A percentile compares a stretch with the other conserved stretches of the same genome.
These are phyloP conservation scores for Burhinus oedicnemus DNA, from an alignment of 2,113 vertebrate genomes.

Conservation along the genomic window DNA sequence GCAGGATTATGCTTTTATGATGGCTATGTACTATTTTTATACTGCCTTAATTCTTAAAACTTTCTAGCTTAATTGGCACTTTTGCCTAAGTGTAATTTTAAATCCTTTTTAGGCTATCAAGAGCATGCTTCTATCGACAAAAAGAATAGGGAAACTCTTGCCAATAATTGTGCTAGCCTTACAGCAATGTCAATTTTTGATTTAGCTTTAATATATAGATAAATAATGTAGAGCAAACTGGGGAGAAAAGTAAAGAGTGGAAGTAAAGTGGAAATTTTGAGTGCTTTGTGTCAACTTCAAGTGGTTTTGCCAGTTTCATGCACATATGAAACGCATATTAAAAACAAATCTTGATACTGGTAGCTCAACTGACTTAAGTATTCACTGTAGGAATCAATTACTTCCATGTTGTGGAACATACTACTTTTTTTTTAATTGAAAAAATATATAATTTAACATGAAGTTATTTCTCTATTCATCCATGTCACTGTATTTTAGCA, in stretches of 20 bases:
- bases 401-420: background rate
- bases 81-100: background rate
- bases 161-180: background rate
- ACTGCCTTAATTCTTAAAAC: background rate
- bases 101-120: background rate
- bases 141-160: background rate
- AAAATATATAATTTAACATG: background rate
- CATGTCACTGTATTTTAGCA: background rate
- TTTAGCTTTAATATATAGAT: background rate
- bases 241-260: background rate
- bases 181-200: accelerated
- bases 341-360: background rate
- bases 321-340: accelerated
- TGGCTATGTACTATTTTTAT: background rate
- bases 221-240: background rate
- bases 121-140: background rate
- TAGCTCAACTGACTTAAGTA: background rate
- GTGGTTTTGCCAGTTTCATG: background rate
- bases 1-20: background rate
- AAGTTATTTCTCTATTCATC: background rate
- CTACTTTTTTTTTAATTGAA: background rate
- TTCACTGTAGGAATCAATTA: background rate
- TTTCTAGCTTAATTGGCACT: background rate
- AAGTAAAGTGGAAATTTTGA: background rate
- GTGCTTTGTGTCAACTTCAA: background rate